These are phyloP conservation scores for Dendrophyllia cribrosa DNA, from an alignment of 64 coral and sea anemone genomes.

Conservation along the genomic window DNA sequence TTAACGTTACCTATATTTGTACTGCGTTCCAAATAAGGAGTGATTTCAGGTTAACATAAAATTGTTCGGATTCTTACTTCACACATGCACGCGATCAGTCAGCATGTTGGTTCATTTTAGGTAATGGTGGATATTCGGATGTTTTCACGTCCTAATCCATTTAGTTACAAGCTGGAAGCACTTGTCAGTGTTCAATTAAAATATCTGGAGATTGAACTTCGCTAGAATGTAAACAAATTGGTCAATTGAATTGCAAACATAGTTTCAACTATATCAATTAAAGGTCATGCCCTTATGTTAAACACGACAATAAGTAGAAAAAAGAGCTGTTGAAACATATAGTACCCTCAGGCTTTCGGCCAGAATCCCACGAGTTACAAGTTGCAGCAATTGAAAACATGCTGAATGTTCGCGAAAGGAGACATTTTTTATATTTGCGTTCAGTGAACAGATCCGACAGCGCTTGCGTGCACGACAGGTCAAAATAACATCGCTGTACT, in stretches of 20 bases:
- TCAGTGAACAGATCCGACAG: no score
- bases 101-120: no score
- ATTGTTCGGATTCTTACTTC: no score
- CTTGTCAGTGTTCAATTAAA: not conserved
- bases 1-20: not conserved
- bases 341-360: no score
- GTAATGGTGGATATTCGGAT: not conserved
- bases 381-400: no score
- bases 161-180: not conserved
- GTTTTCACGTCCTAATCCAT: not conserved
- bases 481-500: no score
- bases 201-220: not conserved
- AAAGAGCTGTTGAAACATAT: not conserved
- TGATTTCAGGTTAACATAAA: no score
- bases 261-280: not conserved
- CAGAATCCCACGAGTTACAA: no score
- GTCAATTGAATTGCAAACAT: constrained; percentile 1
- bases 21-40: not conserved
- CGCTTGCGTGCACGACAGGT: no score
- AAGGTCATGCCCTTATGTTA: not conserved
- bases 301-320: not conserved
- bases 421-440: no score
- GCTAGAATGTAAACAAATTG: not conserved
- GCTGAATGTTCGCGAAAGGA: no score
- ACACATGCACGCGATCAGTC: no score